Evolutionary conservation across 2,797 vertebrate species (phyloP), one percentile per base, ranked within the genome.

Genomic region (Sebastes dallii): DNA sequence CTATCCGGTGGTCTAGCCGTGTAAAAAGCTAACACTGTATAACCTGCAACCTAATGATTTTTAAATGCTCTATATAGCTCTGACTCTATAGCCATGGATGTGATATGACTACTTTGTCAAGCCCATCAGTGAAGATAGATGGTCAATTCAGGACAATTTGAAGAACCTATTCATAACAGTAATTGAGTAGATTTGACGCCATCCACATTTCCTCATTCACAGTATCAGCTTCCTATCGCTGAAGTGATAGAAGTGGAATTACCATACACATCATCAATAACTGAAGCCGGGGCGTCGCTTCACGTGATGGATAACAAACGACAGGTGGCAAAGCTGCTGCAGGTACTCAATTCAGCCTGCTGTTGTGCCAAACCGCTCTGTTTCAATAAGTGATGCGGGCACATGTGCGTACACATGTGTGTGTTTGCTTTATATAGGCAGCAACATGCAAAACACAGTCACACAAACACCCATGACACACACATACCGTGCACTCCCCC

Each of bases 261-360:
- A 89, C 84, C 86, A 88, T 88, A 87, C 65, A 52, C 81, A 70
- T 86, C 91, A 93, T 94, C 90, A 93, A 94, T 94, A 94, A 93
- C 90, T 71, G 77, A 87, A 88, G 72, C 81, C 13, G 1, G 34
- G 72, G 80, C 77, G 84, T 83, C 85, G 30, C 83, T 56, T 72
- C 62, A 22, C 64, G 80, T 92, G 93, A 94, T 91, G 91, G 92
- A 94, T 92, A 89, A 89, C 81, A 89, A 86, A 91, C 6, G 84
- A 86, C 86, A 89, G 84, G 91, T 90, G 87, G 80, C 78, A 76
- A 50, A 86, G 81, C 64, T 79, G 75, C 81, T 84, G 87, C 81
- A 83, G 90, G 71, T 86, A 67, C 78, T 88, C 89, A 72, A 80
- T 91, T 75, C 83, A 77, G 71, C 56, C 82, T 52, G 68, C 75